Evolutionary conservation across 1,140 invertebrate species (phyloP).

Genomic region (Mizuhopecten yessoensis): DNA sequence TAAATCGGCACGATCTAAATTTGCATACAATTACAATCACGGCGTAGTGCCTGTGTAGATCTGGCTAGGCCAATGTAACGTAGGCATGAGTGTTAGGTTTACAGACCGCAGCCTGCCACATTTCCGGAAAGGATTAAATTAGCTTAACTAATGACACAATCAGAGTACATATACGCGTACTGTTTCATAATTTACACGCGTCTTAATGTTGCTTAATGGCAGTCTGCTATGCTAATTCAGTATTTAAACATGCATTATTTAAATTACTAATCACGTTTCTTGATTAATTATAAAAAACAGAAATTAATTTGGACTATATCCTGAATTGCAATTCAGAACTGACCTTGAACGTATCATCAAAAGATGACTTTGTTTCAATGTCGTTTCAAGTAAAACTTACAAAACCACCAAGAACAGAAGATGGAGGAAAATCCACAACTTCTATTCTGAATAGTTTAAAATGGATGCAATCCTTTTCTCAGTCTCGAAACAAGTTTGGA

Average conservation of each 20-base stretch:
- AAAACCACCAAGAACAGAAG: background rate
- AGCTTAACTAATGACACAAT: constrained; percentile 16
- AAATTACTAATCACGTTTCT: constrained; percentile 24
- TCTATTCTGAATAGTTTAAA: no score
- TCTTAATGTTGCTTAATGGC: background rate
- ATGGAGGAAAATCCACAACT: background rate
- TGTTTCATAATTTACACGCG: background rate
- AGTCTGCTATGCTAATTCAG: constrained; percentile 15
- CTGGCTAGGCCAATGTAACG: background rate
- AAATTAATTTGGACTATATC: constrained; percentile 9
- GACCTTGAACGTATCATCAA: background rate
- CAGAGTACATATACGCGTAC: background rate
- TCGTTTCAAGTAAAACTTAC: background rate
- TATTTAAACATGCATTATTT: constrained; percentile 29
- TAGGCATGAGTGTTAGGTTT: background rate
- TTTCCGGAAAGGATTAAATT: constrained; percentile 21
- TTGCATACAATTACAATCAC: constrained; percentile 39
- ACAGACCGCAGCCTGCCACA: constrained; percentile 29
- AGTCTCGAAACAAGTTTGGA: no score
- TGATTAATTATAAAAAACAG: constrained; percentile 1
- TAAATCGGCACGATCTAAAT: constrained; percentile 38
- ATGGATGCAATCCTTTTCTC: no score
- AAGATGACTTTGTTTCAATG: constrained; percentile 22
- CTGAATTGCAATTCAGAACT: background rate
- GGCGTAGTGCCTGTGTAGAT: background rate